A percentile compares a stretch with the other conserved stretches of the same genome.
These are phyloP conservation scores for Aphidius gifuensis DNA, from an alignment of 1,140 invertebrate genomes.

Conservation along the genomic window DNA sequence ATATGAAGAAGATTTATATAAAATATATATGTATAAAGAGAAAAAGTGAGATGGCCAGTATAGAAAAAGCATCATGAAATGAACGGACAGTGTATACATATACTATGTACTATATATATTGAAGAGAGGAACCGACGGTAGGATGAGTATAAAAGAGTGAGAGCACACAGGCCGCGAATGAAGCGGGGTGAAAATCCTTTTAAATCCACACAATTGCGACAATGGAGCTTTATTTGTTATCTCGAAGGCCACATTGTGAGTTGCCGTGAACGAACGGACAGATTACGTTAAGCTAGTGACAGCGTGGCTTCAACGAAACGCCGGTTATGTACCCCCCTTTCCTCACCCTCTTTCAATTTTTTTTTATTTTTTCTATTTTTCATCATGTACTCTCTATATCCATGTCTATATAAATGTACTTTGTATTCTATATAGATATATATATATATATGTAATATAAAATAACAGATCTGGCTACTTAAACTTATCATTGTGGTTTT, in stretches of 20 bases:
- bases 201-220: slow-evolving; percentile 59
- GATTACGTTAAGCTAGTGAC: slow-evolving; percentile 55
- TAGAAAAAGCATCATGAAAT: slow-evolving; percentile 2
- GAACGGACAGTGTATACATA: slow-evolving; percentile 2
- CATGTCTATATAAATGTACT: slow-evolving; percentile 9
- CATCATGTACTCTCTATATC: background rate
- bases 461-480: slow-evolving; percentile 14
- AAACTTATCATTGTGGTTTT: slow-evolving; percentile 47
- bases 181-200: slow-evolving; percentile 52
- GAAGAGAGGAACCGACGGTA: slow-evolving; percentile 7
- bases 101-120: slow-evolving; percentile 1
- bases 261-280: slow-evolving; percentile 55
- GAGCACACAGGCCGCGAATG: slow-evolving; percentile 25
- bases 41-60: background rate
- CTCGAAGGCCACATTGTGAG: slow-evolving; percentile 58
- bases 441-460: slow-evolving; percentile 14
- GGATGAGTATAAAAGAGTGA: slow-evolving; percentile 4
- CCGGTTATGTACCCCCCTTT: slow-evolving; percentile 11
- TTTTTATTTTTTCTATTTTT: background rate
- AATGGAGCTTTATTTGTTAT: slow-evolving; percentile 59
- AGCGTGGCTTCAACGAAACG: slow-evolving; percentile 46
- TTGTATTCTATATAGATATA: slow-evolving; percentile 12
- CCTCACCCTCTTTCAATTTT: background rate
- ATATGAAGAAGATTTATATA: slow-evolving; percentile 14
- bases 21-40: slow-evolving; percentile 24